A percentile compares a stretch with the other conserved stretches of the same genome.
Evolutionary conservation across 2,888 invertebrate species (phyloP).

Genomic region (Antheraea assamensis): DNA sequence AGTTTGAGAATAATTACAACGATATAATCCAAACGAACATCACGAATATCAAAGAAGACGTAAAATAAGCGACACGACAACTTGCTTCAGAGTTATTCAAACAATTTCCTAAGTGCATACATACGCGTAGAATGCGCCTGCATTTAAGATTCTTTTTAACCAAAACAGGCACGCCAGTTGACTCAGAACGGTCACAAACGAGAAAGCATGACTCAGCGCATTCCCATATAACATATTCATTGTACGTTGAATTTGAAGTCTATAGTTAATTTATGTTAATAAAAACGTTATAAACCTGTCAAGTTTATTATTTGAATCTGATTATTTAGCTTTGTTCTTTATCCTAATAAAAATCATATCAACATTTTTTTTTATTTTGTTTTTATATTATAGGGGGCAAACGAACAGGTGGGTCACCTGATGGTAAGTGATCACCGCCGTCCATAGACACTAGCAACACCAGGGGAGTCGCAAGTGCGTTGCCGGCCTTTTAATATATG

Average conservation of each 20-base stretch:
- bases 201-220: slow-evolving; percentile 48
- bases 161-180: slow-evolving; percentile 42
- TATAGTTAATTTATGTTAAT: slow-evolving; percentile 8
- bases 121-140: slow-evolving; percentile 29
- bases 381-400: too few species aligned
- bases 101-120: slow-evolving; percentile 40
- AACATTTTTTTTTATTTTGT: neutral
- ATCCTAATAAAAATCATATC: neutral
- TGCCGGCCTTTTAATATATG: too few species aligned
- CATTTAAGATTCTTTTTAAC: slow-evolving; percentile 37
- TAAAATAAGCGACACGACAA: neutral
- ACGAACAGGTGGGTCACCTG: too few species aligned
- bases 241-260: slow-evolving; percentile 14
- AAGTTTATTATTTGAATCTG: neutral
- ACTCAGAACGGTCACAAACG: slow-evolving; percentile 35
- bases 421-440: too few species aligned
- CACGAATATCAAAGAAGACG: neutral
- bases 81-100: slow-evolving; percentile 32
- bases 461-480: too few species aligned
- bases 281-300: neutral
- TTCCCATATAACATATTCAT: neutral
- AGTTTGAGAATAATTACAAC: neutral
- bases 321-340: neutral
- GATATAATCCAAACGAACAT: neutral
- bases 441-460: too few species aligned